Conservation (phyloP, 92 coral and sea anemone species). For the Actinostola sp. region DNA sequence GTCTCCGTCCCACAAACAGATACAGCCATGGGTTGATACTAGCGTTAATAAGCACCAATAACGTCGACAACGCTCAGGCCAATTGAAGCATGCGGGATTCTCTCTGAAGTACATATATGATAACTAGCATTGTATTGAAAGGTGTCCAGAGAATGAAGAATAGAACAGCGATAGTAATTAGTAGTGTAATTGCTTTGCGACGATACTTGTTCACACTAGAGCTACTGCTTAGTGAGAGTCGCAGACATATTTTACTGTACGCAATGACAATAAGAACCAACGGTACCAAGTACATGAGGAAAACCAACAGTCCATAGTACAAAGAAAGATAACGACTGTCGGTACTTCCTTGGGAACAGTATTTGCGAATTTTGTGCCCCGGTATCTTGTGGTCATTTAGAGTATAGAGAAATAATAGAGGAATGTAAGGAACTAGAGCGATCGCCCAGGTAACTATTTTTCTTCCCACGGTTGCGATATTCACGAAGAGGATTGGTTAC, state of each 20-base stretch:
- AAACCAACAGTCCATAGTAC: conserved; percentile 32
- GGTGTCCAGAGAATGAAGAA: conserved; percentile 40
- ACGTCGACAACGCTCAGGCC: conserved; percentile 20
- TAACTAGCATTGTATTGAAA: conserved; percentile 21
- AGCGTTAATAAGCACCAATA: conserved; percentile 12
- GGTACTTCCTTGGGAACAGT: conserved; percentile 4
- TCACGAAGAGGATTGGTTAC: conserved; percentile 25
- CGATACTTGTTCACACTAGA: not conserved
- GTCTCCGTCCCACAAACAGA: conserved; percentile 4
- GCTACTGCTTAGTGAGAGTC: not conserved
- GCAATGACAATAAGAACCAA: conserved; percentile 12
- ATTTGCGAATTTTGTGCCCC: not conserved
- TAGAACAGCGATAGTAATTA: conserved; percentile 14
- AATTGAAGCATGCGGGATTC: not conserved
- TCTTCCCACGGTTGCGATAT: conserved; percentile 14
- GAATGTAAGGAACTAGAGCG: conserved; percentile 29
- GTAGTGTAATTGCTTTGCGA: conserved; percentile 16
- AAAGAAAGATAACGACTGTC: not conserved
- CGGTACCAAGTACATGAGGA: conserved; percentile 31
- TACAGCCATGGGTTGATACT: conserved; percentile 36
- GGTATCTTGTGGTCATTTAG: not conserved
- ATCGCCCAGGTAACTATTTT: conserved; percentile 16
- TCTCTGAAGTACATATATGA: conserved; percentile 25
- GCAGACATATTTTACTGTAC: conserved; percentile 23
- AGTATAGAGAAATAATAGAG: conserved; percentile 19